Base-by-base conservation (phyloP, 1,140 invertebrate species). In the Meloidogyne exigua region DNA sequence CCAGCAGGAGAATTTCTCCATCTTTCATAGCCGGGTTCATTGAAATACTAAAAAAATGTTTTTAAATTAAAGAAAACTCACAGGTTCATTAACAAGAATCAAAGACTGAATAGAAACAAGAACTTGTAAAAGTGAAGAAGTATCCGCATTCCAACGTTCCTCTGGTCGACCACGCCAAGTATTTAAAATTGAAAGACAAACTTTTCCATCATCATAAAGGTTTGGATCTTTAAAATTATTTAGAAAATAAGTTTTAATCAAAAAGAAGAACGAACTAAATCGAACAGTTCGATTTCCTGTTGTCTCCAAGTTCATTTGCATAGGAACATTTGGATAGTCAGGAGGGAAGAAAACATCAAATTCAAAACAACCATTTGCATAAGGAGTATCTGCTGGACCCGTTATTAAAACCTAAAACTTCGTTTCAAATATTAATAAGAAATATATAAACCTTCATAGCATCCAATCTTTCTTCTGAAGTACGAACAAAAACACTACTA, bases 101-200 rank as follows among this genome's bases (percentile, higher is more conserved):
- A 88, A 96, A 94, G 64, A 92, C 92, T 18, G 96, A 94, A 76
- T 96, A 89, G 85, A 97, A 82, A 96, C 94, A 82, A 97, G 90
- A 57, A 97, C 94, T 91, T 96, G 95, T 69, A 97, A 89, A 87
- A 97, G 95, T 89, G 93, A 96, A 64, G 94, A 96, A 0, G 94
- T 96, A 86, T 77, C 76, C 4, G 92, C 89, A 95, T 96, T 95
- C 95, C 96, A 89, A 95, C 95, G 88, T 96, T 95, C 78, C 75
- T 96, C 95, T n/a, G 95, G 95, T 76, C 94, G 90, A 9, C 95
- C 95, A 88, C 96, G 94, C 95, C 95, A 97, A 0, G 95, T 97
- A 88, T 96, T 96, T 25, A 96, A 89, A 75, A 97, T 93, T 81
- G 94, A 95, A 81, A 97, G 91, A 88, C 95, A 96, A 69, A 97